Evolutionary conservation across 1,140 invertebrate genomes (phyloP).

Genomic region (Chrysopa pallens): DNA sequence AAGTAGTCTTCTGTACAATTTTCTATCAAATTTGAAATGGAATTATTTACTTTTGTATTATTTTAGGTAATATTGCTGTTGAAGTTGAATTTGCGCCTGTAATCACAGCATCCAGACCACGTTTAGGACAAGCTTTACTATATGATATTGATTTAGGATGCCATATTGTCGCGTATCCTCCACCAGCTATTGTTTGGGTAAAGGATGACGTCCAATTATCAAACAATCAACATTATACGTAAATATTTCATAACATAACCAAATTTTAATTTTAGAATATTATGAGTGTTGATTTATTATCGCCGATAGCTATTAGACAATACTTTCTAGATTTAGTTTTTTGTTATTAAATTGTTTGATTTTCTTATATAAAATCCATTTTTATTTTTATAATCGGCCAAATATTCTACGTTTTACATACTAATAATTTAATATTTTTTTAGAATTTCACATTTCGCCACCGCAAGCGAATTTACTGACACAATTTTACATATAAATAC

Average conservation of each 20-base stretch:
- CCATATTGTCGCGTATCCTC: slow-evolving; percentile 81
- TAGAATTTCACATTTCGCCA: slow-evolving; percentile 74
- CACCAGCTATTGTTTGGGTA: slow-evolving; percentile 71
- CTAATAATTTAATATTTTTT: no score
- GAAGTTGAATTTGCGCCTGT: slow-evolving; percentile 80
- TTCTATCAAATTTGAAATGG: no score
- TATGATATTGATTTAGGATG: slow-evolving; percentile 88
- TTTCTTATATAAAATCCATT: no score
- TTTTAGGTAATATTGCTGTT: slow-evolving; percentile 53
- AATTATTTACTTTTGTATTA: no score
- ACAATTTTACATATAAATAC: slow-evolving; percentile 76
- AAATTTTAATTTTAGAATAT: slow-evolving; percentile 1
- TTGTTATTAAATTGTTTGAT: no score
- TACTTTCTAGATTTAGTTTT: no score
- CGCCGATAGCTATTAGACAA: not conserved
- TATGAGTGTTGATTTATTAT: not conserved
- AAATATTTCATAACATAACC: slow-evolving; percentile 4
- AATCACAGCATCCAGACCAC: slow-evolving; percentile 59
- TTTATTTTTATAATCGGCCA: no score
- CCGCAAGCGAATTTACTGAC: slow-evolving; percentile 76
- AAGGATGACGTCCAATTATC: slow-evolving; percentile 63
- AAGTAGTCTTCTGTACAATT: slow-evolving; percentile 5
- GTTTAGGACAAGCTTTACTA: slow-evolving; percentile 71
- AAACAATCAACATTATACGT: slow-evolving; percentile 76
- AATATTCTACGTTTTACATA: no score